Percentiles rank a stretch among this genome's conserved stretches.
phyloP scores from a whole-genome alignment of 1,140 invertebrate species.

The Drosophila funebris region DNA sequence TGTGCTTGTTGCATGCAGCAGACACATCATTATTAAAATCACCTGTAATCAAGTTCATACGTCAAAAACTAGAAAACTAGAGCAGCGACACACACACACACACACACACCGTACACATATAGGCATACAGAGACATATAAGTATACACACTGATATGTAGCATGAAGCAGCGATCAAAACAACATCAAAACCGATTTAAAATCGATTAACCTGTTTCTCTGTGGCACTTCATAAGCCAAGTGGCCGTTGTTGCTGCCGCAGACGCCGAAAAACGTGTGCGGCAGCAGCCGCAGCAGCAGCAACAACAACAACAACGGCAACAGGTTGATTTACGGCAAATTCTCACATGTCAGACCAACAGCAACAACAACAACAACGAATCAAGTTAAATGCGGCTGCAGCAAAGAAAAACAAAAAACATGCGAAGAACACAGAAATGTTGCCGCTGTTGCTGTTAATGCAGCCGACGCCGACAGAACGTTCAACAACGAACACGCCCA shows the following conservation, averaged over 20 bases:
- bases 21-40: conserved; percentile 80
- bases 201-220: conserved; percentile 82
- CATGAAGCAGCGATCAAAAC: conserved; percentile 65
- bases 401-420: conserved; percentile 41
- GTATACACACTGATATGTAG: background rate
- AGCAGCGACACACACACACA: conserved; percentile 38
- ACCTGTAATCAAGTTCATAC: conserved; percentile 81
- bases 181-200: conserved; percentile 83
- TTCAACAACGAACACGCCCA: conserved; percentile 76
- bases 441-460: conserved; percentile 55
- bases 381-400: conserved; percentile 68
- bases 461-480: conserved; percentile 74
- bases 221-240: conserved; percentile 74
- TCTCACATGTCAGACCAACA: conserved; percentile 66
- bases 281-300: conserved; percentile 51
- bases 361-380: conserved; percentile 36
- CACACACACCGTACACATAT: background rate
- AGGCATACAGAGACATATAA: background rate
- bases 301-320: conserved; percentile 52
- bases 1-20: conserved; percentile 43
- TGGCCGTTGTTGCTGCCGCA: conserved; percentile 51
- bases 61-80: conserved; percentile 76
- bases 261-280: conserved; percentile 49
- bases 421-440: conserved; percentile 69
- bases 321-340: conserved; percentile 81